These are phyloP conservation scores for Corynorhinus townsendii DNA, from an alignment of 2,113 vertebrate species.

Conservation along the genomic window DNA sequence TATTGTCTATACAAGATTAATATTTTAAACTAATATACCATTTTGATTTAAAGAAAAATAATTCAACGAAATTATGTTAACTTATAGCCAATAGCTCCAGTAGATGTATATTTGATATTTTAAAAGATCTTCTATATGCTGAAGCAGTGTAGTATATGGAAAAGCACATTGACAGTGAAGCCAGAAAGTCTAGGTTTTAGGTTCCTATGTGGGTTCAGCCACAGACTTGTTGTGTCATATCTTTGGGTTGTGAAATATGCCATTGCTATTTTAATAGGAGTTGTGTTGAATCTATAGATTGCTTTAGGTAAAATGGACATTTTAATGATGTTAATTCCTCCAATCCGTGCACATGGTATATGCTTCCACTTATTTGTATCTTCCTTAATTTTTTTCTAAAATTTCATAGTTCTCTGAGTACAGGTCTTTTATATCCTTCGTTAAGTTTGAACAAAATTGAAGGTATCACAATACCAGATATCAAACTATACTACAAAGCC, in stretches of 20 bases:
- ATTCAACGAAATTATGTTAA: not conserved
- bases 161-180: not conserved
- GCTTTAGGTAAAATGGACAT: not conserved
- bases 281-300: not conserved
- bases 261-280: not conserved
- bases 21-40: not conserved
- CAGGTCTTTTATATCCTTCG: no score
- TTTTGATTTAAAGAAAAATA: slow-evolving; percentile 37
- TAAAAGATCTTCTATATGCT: not conserved
- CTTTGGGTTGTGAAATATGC: not conserved
- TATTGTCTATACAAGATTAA: not conserved
- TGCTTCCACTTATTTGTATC: not conserved
- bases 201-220: not conserved
- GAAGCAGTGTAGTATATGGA: not conserved
- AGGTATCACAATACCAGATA: no score
- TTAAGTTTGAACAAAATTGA: no score
- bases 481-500: no score
- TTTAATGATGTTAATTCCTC: not conserved
- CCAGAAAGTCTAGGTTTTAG: not conserved
- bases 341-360: not conserved
- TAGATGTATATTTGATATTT: not conserved
- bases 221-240: not conserved
- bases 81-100: not conserved
- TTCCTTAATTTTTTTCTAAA: not conserved
- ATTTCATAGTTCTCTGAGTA: not conserved